Evolutionary conservation across 2,888 invertebrate genomes (phyloP), one percentile per base, ranked within the genome.

Genomic region (Mellilla xanthometata): DNA sequence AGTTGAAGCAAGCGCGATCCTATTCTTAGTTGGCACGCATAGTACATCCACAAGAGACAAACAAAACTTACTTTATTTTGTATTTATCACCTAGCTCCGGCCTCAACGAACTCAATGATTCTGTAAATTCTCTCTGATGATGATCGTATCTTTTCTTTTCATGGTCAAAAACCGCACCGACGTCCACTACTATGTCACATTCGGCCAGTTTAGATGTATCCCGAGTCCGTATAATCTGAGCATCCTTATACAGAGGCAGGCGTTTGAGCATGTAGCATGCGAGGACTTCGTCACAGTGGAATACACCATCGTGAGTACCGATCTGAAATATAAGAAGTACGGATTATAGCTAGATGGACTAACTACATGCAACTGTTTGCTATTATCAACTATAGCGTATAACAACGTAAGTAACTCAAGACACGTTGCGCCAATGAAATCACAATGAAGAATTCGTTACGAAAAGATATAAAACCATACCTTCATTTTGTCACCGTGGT

Each of bases 261-360:
- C 92, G 90, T 70, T 94, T 95, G 10, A 99, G 90, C 94, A 99
- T 93, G 69, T 92, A 97, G 76, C 98, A 98, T 0, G 98, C 99
- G n/a, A 99, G 84, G 0, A 94, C 96, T 81, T 99, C 98, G 72
- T 99, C 98, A 68, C 97, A 97, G 80, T 98, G 98, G 75, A 98
- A 98, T 0, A 91, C 91, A 0, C 98, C 98, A 89, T 93, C 91
- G 60, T 95, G 95, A 0, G 95, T 95, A 4, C 95, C 95, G 49
- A 95, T 95, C 89, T 88, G 43, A 32, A 64, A 62, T 1, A 6
- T 5, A 19, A 19, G 15, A 19, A 6, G 15, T 19, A 19, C 3
- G 15, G 15, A 19, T 5, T 6, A 1, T 5, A 6, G 6, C 3
- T 1, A 6, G 4, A 19, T 19, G 3, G 4, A 19, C 15, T 5